Base-by-base conservation (phyloP, 2,797 vertebrate genomes). In the Tapera naevia region DNA sequence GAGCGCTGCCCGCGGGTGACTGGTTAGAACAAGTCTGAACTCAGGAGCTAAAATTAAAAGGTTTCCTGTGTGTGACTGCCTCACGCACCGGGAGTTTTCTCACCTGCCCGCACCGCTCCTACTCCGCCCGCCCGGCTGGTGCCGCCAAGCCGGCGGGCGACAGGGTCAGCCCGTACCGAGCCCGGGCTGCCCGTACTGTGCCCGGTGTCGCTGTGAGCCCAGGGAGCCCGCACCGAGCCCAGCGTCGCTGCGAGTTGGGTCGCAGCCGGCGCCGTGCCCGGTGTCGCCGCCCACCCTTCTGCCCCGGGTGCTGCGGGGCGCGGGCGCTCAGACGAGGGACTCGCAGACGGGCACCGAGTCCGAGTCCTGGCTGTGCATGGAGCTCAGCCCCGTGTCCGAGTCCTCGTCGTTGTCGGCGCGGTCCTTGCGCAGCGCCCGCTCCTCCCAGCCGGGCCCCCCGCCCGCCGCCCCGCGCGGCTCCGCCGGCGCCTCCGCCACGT, bases 341-440 rank as follows among this genome's bases (percentile, higher is more conserved):
- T 99, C 99, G 54, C 98, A 99, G 70, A 99, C 98, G 2, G 98
- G 98, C 57, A 98, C 72, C 45, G 98, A 99, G 96, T 99, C 99
- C 1, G 99, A 99, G 97, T 99, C 99, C 97, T 99, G 99, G 97
- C 99, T 99, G 98, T 99, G 99, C 99, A 99, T 99, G 57, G 99
- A 99, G 92, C 99, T 99, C 95, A 99, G 97, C 10, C 99, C 99
- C 1, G 99, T 99, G 96, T 99, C 99, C 13, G 99, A 99, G 96
- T 99, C 99, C 95, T 99, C 99, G n/a, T 99, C 99, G 65, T 99
- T 98, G 8, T 97, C 98, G 28, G 97, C 97, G 72, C 98, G 97
- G 91, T 97, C 97, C 94, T 99, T 99, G 54, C 98, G 98, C 67
- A 98, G 98, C 37, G 98, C 94, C 48, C 72, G 69, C 74, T 98